Conservation (phyloP, 2,888 invertebrate species). For the Pegoplata infirma region DNA sequence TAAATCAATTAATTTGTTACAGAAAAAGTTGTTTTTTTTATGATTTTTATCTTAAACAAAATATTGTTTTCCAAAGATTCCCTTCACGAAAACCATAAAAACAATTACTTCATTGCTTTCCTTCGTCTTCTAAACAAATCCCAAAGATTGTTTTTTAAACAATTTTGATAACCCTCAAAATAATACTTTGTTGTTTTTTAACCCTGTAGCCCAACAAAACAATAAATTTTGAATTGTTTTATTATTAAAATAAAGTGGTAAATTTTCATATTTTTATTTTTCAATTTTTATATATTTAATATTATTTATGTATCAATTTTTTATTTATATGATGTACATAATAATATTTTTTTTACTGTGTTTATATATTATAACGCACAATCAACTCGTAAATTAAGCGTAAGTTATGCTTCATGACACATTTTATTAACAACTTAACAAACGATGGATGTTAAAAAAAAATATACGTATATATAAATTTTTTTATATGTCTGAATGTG, state of each 20-base stretch:
- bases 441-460: constrained; percentile 51
- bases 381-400: constrained; percentile 66
- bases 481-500: background rate
- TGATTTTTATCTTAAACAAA: too few relatives aligned
- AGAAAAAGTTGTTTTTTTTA: too few relatives aligned
- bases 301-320: background rate
- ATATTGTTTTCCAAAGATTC: too few relatives aligned
- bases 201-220: too few relatives aligned
- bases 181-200: too few relatives aligned
- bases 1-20: too few relatives aligned
- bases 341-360: background rate
- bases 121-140: too few relatives aligned
- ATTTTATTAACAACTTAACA: constrained; percentile 57
- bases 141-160: too few relatives aligned
- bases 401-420: constrained; percentile 64
- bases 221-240: background rate
- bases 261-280: background rate
- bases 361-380: constrained; percentile 55
- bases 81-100: too few relatives aligned
- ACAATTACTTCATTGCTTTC: too few relatives aligned
- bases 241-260: background rate
- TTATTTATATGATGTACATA: background rate
- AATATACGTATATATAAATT: too few relatives aligned
- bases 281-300: background rate
- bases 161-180: too few relatives aligned